A percentile compares a stretch with the other conserved stretches of the same genome.
phyloP scores from a whole-genome alignment of 2,797 vertebrate species.

The Triplophysa bombifrons region DNA sequence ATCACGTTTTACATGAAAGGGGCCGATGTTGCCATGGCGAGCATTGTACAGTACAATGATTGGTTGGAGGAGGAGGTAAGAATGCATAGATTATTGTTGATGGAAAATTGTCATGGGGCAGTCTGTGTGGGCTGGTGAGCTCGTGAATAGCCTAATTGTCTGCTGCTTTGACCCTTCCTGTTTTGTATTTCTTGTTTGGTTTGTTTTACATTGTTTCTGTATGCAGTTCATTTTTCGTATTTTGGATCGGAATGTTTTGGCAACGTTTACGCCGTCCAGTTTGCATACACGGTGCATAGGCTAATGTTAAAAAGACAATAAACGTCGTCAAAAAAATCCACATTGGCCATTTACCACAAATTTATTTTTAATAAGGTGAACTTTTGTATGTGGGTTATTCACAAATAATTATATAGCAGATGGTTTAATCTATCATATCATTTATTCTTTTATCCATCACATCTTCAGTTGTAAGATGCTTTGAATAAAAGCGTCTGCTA shows the following conservation, averaged over 20 bases:
- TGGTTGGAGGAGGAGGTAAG: constrained; percentile 98
- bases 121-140: constrained; percentile 26
- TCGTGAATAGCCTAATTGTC: constrained; percentile 25
- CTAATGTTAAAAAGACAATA: background rate
- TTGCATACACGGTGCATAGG: background rate
- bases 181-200: constrained; percentile 10
- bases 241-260: constrained; percentile 2
- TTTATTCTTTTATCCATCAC: too few species aligned
- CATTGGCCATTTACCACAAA: too few species aligned
- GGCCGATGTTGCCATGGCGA: constrained; percentile 93
- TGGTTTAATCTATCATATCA: too few species aligned
- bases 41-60: constrained; percentile 97
- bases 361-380: too few species aligned
- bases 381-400: too few species aligned
- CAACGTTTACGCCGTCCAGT: background rate
- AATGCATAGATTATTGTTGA: constrained; percentile 29
- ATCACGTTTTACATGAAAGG: constrained; percentile 99
- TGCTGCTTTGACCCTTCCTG: constrained; percentile 16
- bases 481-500: too few species aligned
- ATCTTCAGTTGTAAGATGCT: too few species aligned
- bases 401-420: too few species aligned
- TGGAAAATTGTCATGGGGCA: constrained; percentile 19
- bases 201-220: constrained; percentile 14
- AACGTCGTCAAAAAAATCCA: background rate
- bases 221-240: background rate